Evolutionary conservation across 2,113 vertebrate genomes (phyloP).

Genomic region (Rhea pennata): DNA sequence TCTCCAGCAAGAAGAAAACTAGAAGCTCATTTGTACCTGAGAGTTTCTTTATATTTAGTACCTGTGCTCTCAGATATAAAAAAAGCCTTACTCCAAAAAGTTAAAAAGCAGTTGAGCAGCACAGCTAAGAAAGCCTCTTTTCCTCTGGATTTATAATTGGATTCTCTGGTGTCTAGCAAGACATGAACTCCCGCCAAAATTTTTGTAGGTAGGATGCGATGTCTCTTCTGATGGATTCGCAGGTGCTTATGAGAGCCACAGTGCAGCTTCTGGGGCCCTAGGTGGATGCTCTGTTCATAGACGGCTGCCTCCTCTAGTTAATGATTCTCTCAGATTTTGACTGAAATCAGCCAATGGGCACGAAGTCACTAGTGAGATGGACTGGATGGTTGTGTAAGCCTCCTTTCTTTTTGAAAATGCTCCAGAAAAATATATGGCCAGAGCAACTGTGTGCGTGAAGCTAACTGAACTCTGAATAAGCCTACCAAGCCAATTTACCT

Average conservation of each 20-base stretch:
- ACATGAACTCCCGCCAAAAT: neutral
- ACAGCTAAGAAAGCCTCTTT: neutral
- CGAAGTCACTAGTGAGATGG: neutral
- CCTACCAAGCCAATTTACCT: neutral
- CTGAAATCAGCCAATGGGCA: neutral
- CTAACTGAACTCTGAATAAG: neutral
- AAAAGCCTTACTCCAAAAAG: neutral
- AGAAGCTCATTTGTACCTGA: neutral
- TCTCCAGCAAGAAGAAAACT: neutral
- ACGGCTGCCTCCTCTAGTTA: neutral
- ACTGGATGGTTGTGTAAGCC: neutral
- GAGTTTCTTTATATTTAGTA: neutral
- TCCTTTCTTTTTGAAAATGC: conserved; percentile 22
- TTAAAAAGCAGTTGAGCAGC: neutral
- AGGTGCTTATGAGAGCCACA: neutral
- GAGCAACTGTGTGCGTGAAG: neutral
- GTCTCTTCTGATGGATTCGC: neutral
- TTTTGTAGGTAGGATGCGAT: neutral
- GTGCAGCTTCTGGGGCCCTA: neutral
- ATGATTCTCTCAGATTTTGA: neutral
- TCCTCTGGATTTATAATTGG: neutral
- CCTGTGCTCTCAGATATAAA: neutral
- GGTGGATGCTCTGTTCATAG: neutral
- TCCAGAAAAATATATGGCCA: neutral
- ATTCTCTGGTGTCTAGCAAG: neutral